phyloP scores from a whole-genome alignment of 1,140 invertebrate species.

The Drosophila subpulchrella region DNA sequence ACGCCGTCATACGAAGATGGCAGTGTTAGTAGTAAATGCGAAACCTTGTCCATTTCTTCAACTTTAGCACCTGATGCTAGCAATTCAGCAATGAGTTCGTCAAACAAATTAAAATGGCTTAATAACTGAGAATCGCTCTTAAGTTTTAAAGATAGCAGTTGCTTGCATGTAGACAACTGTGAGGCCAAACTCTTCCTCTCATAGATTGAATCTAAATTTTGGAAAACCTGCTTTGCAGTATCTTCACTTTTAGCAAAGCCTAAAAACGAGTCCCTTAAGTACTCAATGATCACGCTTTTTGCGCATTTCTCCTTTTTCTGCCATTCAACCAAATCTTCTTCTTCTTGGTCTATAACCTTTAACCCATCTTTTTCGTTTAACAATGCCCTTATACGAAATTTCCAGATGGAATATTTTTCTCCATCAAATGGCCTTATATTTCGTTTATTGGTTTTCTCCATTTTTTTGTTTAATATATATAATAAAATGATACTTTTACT shows the following conservation, averaged over 20 bases:
- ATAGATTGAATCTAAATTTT: constrained; percentile 2
- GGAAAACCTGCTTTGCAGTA: neutral
- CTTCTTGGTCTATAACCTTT: neutral
- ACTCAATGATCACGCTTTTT: neutral
- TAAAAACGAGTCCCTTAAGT: neutral
- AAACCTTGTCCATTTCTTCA: too few relatives aligned
- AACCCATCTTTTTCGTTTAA: constrained; percentile 1
- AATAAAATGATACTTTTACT: too few relatives aligned
- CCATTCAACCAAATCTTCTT: constrained; percentile 1
- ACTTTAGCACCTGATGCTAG: too few relatives aligned
- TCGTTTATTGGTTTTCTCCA: too few relatives aligned
- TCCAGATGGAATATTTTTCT: neutral
- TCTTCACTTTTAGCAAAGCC: constrained; percentile 1
- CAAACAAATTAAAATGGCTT: too few relatives aligned
- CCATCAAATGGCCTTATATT: too few relatives aligned
- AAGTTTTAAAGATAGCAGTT: neutral
- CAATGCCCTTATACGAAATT: neutral
- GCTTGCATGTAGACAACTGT: neutral
- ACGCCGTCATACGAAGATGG: too few relatives aligned
- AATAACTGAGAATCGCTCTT: neutral
- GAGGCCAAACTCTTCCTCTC: neutral
- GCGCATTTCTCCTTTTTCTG: neutral
- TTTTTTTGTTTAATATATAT: too few relatives aligned
- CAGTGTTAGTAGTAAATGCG: too few relatives aligned
- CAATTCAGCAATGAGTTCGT: too few relatives aligned